These are phyloP conservation scores for Ascaphus truei DNA, from an alignment of 2,113 vertebrate species.

Conservation along the genomic window DNA sequence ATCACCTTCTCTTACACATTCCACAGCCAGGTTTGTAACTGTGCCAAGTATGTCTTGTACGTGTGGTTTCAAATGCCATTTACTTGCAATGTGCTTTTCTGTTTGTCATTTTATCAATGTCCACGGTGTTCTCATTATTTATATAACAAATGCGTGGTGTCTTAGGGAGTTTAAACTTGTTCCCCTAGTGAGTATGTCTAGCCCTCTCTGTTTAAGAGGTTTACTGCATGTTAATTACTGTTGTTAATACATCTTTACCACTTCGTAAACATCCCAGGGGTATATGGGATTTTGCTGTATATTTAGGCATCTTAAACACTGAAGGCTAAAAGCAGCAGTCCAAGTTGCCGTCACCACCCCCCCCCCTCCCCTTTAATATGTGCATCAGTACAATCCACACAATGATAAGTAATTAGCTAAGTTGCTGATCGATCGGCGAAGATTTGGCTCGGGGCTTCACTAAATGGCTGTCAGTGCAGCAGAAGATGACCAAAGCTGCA, in stretches of 20 bases:
- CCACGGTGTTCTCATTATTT: slow-evolving; percentile 24
- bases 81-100: slow-evolving; percentile 23
- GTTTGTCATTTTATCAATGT: slow-evolving; percentile 34
- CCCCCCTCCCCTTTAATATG: too few relatives aligned
- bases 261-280: neutral
- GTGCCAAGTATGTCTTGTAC: slow-evolving; percentile 17
- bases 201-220: neutral
- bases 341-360: too few relatives aligned
- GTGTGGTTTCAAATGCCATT: slow-evolving; percentile 27
- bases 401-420: too few relatives aligned
- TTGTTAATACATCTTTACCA: slow-evolving; percentile 25
- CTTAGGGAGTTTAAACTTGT: slow-evolving; percentile 1
- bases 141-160: slow-evolving; percentile 28
- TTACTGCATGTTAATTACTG: slow-evolving; percentile 26
- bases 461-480: too few relatives aligned
- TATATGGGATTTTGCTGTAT: neutral
- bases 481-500: too few relatives aligned
- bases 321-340: too few relatives aligned
- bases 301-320: neutral
- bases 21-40: slow-evolving; percentile 14
- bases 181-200: slow-evolving; percentile 14
- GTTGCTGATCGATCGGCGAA: too few relatives aligned
- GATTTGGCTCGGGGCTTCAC: too few relatives aligned
- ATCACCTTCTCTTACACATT: slow-evolving; percentile 32
- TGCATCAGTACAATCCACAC: too few relatives aligned